Evolutionary conservation across 92 coral and sea anemone genomes (phyloP), one percentile per base, ranked within the genome.

Genomic region (Palythoa grandiflora): DNA sequence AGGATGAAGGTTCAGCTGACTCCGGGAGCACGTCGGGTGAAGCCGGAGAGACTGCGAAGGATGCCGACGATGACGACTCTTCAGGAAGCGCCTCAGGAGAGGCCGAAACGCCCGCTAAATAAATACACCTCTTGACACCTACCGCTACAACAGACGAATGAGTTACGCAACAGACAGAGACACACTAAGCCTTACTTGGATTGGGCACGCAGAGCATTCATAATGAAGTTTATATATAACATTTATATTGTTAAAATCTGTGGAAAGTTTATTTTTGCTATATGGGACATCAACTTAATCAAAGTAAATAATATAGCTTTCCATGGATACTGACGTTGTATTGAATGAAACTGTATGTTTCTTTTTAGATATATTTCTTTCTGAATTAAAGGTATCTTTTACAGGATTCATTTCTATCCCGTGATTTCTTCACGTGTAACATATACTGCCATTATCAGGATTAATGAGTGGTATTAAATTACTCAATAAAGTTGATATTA

Each of bases 51-150:
- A 66, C 75, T 1, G 54, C 47, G 44, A 81, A 81, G 76, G 86
- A 81, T 20, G 52, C 38, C 59, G 86, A 81, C 2, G 86, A 47
- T 0, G 86, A 81, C 12, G 86, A 81, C 11, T 63, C 75, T 5
- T 81, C 86, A 53, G 86, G 86, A 66, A 81, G 86, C 37, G 86
- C 86, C 10, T 81, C 86, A 15, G 86, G 86, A 51, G 86, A 81
- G 35, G 44, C 74, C 8, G 86, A 81, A 15, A 68, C 86, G 75
- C 60, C 76, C 63, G 86, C 86, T 1, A 81, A 81, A 63, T 81
- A 81, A 81, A 63, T 5, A 40, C 61, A 4, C 21, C 37, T 40
- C 63, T 20, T 15, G 19, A 79, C 63, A 65, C 74, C 53, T 53
- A 63, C 47, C 15, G 8, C 15, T 1, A 80, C 57, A 19, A 21